Evolutionary conservation across 2,113 vertebrate species (phyloP), one percentile per base, ranked within the genome.

Genomic region (Sinocyclocheilus anshuiensis): DNA sequence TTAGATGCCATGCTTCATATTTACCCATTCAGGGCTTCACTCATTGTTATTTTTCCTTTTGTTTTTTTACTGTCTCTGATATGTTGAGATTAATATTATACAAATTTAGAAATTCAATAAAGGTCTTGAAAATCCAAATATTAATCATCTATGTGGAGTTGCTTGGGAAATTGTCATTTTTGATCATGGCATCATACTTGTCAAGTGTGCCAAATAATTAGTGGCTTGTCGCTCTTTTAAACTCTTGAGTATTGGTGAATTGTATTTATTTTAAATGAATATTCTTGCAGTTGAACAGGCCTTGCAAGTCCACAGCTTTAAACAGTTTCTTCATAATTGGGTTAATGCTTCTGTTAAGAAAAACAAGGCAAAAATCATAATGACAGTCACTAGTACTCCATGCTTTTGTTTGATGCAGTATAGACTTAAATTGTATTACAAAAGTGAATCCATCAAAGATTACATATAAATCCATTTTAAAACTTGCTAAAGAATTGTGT

Each of bases 91-190:
- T 42, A 59, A 61, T 75, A 72, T 57, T 84, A 57, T 26, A 78
- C 74, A 61, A 81, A 63, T 65, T 85, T 83, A 72, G 39, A 85
- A 83, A 85, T 87, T 86, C 81, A 89, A 89, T 89, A 89, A 89
- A 87, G 81, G 74, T 55, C 4, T 11, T 22, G 45, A 82, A 81
- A 76, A 36, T 42, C 4, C 6, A 39, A 48, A 13, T 48, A 0
- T 26, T 15, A 4, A 45, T 45, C 0, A 42, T 42, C 42, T 59
- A 6, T 24, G 74, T 63, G 20, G 20, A 15, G 5, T 79, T 79
- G 42, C 9, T 1, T 45, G 42, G 9, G 42, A 10, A 10, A 45
- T 45, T 45, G 53, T 12, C 1, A 45, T 4, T 75, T 13, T 26
- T 45, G 42, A 76, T 53, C 50, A 1, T 53, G 13, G 15, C 13